Base-by-base conservation (phyloP, 2,888 invertebrate species). In the Dendrolimus houi region DNA sequence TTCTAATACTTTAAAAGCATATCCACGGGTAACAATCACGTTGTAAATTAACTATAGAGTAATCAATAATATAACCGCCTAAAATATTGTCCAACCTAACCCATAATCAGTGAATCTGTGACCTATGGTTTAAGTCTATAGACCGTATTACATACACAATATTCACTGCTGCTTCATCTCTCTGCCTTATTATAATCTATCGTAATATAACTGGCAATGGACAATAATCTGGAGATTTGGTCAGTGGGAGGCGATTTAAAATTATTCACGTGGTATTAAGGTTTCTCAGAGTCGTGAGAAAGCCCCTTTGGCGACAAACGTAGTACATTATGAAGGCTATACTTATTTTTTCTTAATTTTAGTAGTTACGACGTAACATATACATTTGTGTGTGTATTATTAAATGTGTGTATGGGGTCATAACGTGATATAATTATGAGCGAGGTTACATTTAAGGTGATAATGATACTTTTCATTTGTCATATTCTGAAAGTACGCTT, bases 261-360 rank as follows among this genome's bases (percentile, higher is more conserved):
- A 52, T 57, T 9, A 47, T 47, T 9, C 47, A 2, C 12, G 9
- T 47, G 9, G 47, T 47, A 47, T 10, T 9, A 47, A 10, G 47
- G 47, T 66, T 65, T 60, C 14, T 63, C 55, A 68, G 12, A 47
- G 9, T 47, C 82, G 85, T 86, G 85, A 79, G 85, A 86, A 85
- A 81, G 62, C 72, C 83, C 85, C 78, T 67, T 72, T 75, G 84
- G 85, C 83, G 81, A 83, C 78, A 72, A 67, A 60, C 59, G 57
- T 60, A 58, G 68, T 66, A 68, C 65, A 63, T 66, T 71, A 69
- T 69, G 71, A 70, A 70, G 64, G 65, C 67, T 66, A 72, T 75
- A 67, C 63, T 69, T 69, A 64, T 62, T 66, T 64, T 68, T 72
- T 69, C 47, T 47, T 47, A 47, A 47, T 47, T 47, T 47, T 47